A percentile compares a stretch with the other conserved stretches of the same genome.
Conservation (phyloP, 2,113 vertebrate species). For the Synodontis membranacea region DNA sequence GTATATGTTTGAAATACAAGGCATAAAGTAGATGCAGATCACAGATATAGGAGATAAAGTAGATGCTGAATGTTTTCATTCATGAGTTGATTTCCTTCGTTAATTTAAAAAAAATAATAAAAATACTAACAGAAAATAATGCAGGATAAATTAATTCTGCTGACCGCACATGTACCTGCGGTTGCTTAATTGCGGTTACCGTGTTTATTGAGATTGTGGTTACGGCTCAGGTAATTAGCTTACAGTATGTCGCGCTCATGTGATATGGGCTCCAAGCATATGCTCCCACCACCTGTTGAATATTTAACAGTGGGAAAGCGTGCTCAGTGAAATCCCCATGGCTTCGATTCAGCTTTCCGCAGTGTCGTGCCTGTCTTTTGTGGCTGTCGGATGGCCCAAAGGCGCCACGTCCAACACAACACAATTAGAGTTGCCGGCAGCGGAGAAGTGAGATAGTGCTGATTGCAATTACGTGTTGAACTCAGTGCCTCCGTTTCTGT, state of each 20-base stretch:
- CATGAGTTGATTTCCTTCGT: not conserved
- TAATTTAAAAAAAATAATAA: not conserved
- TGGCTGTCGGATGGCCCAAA: conserved; percentile 34
- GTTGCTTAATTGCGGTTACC: conserved; percentile 11
- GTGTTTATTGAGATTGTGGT: conserved; percentile 9
- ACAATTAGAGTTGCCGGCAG: conserved; percentile 56
- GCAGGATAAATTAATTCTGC: not conserved
- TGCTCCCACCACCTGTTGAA: conserved; percentile 56
- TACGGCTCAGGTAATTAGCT: conserved; percentile 29
- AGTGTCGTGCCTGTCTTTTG: conserved; percentile 8
- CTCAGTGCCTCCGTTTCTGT: conserved; percentile 55
- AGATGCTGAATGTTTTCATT: not conserved
- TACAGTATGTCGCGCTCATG: conserved; percentile 38
- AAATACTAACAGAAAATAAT: not conserved
- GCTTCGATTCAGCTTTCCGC: conserved; percentile 29
- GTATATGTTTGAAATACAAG: not conserved
- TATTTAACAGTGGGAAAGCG: conserved; percentile 50
- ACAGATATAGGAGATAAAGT: too few relatives aligned
- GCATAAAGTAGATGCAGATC: not conserved
- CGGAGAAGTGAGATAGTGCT: conserved; percentile 55
- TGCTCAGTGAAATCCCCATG: conserved; percentile 36
- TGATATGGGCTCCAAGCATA: conserved; percentile 43
- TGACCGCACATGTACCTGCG: not conserved
- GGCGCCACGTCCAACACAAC: conserved; percentile 56
- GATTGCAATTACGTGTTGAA: conserved; percentile 64